These are phyloP conservation scores for Orchestes rusci DNA, from an alignment of 2,888 invertebrate genomes.

Conservation along the genomic window DNA sequence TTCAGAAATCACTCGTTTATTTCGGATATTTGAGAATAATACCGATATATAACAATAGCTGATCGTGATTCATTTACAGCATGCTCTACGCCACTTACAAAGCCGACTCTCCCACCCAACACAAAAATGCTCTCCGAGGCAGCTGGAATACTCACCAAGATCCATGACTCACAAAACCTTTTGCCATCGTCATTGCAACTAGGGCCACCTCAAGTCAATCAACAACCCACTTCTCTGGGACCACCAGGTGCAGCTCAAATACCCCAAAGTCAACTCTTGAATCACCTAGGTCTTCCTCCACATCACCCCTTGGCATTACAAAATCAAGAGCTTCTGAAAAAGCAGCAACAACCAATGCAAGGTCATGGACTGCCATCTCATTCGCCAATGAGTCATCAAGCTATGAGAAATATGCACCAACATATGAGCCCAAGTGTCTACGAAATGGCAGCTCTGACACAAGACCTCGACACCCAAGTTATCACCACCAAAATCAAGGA, in stretches of 20 bases:
- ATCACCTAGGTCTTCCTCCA: conserved; percentile 70
- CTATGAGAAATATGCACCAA: conserved; percentile 68
- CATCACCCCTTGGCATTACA: conserved; percentile 63
- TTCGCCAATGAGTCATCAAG: conserved; percentile 55
- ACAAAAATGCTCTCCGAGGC: conserved; percentile 71
- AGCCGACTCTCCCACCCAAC: conserved; percentile 68
- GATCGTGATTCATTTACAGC: conserved; percentile 38
- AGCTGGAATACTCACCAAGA: conserved; percentile 57
- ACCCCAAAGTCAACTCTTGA: conserved; percentile 46
- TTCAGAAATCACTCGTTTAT: background rate
- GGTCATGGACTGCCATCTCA: conserved; percentile 51
- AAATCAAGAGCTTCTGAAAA: conserved; percentile 53
- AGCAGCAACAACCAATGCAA: conserved; percentile 44
- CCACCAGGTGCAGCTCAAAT: conserved; percentile 30
- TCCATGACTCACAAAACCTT: conserved; percentile 60
- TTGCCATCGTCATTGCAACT: conserved; percentile 50
- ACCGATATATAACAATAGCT: background rate
- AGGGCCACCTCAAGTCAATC: conserved; percentile 40
- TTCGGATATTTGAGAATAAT: background rate
- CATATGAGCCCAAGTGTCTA: conserved; percentile 93
- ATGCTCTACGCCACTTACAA: conserved; percentile 41
- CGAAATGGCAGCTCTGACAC: conserved; percentile 94
- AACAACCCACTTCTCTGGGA: conserved; percentile 42
- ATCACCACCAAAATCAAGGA: conserved; percentile 97
- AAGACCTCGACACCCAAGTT: conserved; percentile 92